Percentiles rank a stretch among this genome's conserved stretches.
phyloP scores from a whole-genome alignment of 2,888 invertebrate species.

The Drosophila vallismaia region DNA sequence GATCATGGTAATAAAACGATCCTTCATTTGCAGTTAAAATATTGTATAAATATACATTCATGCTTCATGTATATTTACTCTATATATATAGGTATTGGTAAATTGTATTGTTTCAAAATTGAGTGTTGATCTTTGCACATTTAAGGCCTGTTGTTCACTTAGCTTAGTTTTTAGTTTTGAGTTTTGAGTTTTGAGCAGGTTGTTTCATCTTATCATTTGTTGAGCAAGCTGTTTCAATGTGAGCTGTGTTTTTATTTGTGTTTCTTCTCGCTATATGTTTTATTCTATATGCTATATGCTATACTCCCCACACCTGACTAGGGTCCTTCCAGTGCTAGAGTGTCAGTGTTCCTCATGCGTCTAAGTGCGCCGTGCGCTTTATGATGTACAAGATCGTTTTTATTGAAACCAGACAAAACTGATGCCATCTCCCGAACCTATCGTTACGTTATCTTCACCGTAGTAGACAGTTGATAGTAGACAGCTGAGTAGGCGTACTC shows the following conservation, averaged over 20 bases:
- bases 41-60: conserved; percentile 32
- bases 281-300: conserved; percentile 5
- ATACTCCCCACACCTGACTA: conserved; percentile 16
- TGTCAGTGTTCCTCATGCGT: conserved; percentile 18
- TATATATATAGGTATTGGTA: conserved; percentile 33
- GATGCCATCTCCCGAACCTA: conserved; percentile 44
- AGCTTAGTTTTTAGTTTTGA: conserved; percentile 29
- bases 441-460: conserved; percentile 15
- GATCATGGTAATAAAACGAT: conserved; percentile 52
- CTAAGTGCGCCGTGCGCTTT: conserved; percentile 42
- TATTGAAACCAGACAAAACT: conserved; percentile 81
- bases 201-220: conserved; percentile 20
- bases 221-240: conserved; percentile 58
- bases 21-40: conserved; percentile 54
- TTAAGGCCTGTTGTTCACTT: conserved; percentile 74
- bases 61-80: conserved; percentile 18
- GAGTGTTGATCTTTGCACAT: conserved; percentile 75
- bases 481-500: conserved; percentile 32
- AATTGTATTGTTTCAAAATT: conserved; percentile 60
- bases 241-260: conserved; percentile 26
- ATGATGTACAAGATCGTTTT: conserved; percentile 37
- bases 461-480: conserved; percentile 37
- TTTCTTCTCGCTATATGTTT: conserved; percentile 5
- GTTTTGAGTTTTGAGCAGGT: conserved; percentile 27
- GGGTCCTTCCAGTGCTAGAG: conserved; percentile 21